phyloP scores from a whole-genome alignment of 2,113 vertebrate species.

The Rhynchomys soricoides region DNA sequence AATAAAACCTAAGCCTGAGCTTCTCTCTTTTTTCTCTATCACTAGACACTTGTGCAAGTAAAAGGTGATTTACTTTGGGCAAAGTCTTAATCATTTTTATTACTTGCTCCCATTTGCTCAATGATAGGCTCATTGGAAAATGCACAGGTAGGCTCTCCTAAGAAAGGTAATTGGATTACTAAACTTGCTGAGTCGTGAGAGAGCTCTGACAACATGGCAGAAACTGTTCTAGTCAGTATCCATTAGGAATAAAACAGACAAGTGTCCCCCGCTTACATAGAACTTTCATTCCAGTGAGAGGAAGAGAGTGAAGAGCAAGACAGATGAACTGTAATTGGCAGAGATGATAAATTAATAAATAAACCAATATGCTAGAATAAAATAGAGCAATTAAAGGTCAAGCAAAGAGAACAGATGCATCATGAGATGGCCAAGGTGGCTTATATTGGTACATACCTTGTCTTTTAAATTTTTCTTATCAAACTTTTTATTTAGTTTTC shows the following conservation, averaged over 20 bases:
- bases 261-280: neutral
- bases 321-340: neutral
- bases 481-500: neutral
- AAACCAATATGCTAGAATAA: neutral
- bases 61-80: neutral
- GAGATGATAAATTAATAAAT: conserved; percentile 1
- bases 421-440: neutral
- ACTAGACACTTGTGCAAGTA: neutral
- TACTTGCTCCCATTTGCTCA: neutral
- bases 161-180: neutral
- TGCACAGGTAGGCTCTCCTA: neutral
- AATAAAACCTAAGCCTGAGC: neutral
- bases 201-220: neutral
- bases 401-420: neutral
- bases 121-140: neutral
- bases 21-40: neutral
- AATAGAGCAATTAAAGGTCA: neutral
- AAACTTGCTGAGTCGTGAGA: neutral
- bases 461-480: neutral
- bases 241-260: neutral
- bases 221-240: neutral
- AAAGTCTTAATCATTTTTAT: neutral
- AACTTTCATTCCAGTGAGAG: neutral
- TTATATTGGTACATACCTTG: neutral
- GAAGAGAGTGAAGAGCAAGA: neutral